Base-by-base conservation (phyloP, 2,888 invertebrate genomes). In the Coremacera marginata region DNA sequence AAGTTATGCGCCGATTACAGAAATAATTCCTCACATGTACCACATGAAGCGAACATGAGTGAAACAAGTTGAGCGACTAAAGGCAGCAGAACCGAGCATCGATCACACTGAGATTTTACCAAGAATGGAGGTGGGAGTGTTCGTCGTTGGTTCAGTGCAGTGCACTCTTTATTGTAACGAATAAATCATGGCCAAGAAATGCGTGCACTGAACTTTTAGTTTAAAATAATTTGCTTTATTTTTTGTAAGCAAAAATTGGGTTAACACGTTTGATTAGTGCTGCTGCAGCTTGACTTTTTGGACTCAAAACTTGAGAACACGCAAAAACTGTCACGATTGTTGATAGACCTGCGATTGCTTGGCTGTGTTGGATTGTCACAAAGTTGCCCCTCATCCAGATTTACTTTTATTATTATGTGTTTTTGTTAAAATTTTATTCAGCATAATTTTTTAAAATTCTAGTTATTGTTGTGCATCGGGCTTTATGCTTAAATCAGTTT, bases 141-240 rank as follows among this genome's bases (percentile, higher is more conserved):
- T 62, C 52, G 44, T 25, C n/a, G 31, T 51, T 44, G 34, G 19
- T 60, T 37, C 34, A 65, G 27, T 27, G 34, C 75, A 62, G 49
- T 34, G 72, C 51, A 27, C 71, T 11, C 31, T 34, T 62, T 49
- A n/a, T n/a, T n/a, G 52, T 49, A 19, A 57, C 70, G 63, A 27
- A 76, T 70, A 63, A 70, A 76, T 70, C 70, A 76, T 70, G 70
- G 76, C 63, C 62, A 70, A 63, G 71, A 76, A 76, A 76, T 76
- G 76, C 65, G 76, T 76, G 70, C 70, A 52, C 70, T 71, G 70
- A 76, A 76, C 76, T 76, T 37, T 60, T 16, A 5, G 25, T 49
- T 25, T 34, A 37, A 25, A 27, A 5, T 44, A 25, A 44, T 25
- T 68, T 68, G 68, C 5, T 5, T 51, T 51, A 51, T 9, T 5